A percentile compares a stretch with the other conserved stretches of the same genome.
Conservation (phyloP, 53 echinoderm and acorn worm species). For the Zoroaster sp. region DNA sequence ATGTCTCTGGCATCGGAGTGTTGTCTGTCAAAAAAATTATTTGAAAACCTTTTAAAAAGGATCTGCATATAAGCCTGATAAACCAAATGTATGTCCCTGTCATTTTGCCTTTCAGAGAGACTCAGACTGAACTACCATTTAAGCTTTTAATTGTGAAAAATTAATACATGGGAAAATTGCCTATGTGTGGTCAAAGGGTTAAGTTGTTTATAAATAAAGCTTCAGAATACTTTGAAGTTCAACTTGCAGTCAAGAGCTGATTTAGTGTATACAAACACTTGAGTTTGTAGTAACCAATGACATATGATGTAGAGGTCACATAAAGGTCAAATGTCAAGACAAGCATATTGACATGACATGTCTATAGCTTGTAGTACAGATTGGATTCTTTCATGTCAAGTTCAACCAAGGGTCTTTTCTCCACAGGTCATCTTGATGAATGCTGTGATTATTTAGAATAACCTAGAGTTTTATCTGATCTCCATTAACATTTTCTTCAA, state of each 20-base stretch:
- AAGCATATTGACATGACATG: neutral
- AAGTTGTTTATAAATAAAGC: constrained; percentile 10
- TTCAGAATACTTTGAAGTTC: neutral
- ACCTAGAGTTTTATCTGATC: too few relatives aligned
- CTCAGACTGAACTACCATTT: too few relatives aligned
- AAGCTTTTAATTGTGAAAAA: neutral
- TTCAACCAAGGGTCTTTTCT: neutral
- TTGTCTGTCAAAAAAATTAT: neutral
- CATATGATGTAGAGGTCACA: neutral
- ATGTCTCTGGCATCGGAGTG: neutral
- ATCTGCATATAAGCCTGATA: neutral
- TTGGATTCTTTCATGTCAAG: neutral
- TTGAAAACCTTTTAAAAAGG: neutral
- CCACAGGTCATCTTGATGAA: neutral
- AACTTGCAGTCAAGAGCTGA: neutral
- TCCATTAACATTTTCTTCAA: too few relatives aligned
- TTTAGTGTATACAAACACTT: neutral
- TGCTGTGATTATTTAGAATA: too few relatives aligned
- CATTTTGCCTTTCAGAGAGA: too few relatives aligned
- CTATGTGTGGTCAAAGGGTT: neutral
- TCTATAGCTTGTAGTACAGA: neutral
- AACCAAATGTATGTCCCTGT: too few relatives aligned
- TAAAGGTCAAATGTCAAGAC: neutral
- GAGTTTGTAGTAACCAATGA: neutral
- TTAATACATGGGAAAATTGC: neutral